Conservation (phyloP, 2,113 vertebrate species). For the Dermatemys mawii region DNA sequence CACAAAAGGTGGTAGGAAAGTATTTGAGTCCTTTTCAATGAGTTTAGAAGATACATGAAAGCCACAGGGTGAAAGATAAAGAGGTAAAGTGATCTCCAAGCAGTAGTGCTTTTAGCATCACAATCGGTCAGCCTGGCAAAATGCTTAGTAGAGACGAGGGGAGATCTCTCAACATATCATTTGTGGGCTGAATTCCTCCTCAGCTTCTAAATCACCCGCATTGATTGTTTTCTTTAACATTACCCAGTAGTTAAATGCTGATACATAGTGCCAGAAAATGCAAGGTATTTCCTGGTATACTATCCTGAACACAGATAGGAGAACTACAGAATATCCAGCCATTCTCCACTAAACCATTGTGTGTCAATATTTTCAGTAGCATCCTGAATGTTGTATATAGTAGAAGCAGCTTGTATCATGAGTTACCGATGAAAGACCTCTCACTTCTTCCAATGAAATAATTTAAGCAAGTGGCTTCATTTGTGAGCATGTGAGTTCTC, state of each 20-base stretch:
- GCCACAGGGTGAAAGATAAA: conserved; percentile 63
- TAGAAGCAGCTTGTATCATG: neutral
- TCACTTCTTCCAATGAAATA: neutral
- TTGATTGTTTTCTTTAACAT: conserved; percentile 42
- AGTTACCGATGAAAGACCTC: neutral
- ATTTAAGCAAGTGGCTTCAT: neutral
- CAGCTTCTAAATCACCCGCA: conserved; percentile 69
- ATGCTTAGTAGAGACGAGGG: conserved; percentile 35
- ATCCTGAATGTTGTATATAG: neutral
- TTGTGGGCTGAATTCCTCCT: conserved; percentile 54
- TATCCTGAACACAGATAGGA: neutral
- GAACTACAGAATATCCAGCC: neutral
- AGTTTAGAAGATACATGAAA: conserved; percentile 60
- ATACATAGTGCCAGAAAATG: conserved; percentile 26
- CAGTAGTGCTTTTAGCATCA: conserved; percentile 19
- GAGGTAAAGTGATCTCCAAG: conserved; percentile 63
- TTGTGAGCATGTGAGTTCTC: neutral
- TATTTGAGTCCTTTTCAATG: conserved; percentile 39
- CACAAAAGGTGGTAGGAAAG: conserved; percentile 45
- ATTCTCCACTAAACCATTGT: accelerated
- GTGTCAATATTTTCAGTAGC: accelerated
- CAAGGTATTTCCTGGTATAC: neutral
- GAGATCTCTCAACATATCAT: conserved; percentile 47
- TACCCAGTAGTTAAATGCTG: conserved; percentile 51
- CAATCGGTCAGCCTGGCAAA: conserved; percentile 45